A percentile compares a stretch with the other conserved stretches of the same genome.
phyloP scores from a whole-genome alignment of 1,140 invertebrate species.

The Procambarus clarkii region DNA sequence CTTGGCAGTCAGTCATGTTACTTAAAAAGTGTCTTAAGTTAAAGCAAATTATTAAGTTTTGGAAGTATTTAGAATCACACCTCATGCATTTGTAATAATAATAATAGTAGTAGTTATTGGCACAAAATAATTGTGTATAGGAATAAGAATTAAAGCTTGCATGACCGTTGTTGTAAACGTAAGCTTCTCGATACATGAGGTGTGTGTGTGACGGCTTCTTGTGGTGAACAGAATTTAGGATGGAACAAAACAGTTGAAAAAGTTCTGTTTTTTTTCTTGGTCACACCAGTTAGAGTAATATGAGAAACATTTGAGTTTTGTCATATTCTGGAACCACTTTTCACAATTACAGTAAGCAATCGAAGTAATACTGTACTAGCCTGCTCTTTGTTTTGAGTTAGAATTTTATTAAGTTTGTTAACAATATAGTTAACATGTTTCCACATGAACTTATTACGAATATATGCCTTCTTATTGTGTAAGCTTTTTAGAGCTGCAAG shows the following conservation, averaged over 20 bases:
- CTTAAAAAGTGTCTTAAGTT: neutral
- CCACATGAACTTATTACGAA: neutral
- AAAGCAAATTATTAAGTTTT: neutral
- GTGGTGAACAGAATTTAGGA: neutral
- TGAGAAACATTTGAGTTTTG: neutral
- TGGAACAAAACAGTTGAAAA: neutral
- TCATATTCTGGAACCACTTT: neutral
- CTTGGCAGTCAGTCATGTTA: neutral
- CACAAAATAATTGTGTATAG: neutral
- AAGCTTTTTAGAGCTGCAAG: neutral
- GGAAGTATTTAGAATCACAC: neutral
- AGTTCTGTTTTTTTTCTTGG: conserved; percentile 2
- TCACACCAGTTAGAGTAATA: neutral
- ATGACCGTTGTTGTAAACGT: neutral
- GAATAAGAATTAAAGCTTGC: neutral
- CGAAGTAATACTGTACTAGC: neutral
- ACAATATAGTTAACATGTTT: neutral
- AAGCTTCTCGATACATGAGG: neutral
- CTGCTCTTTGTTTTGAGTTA: neutral
- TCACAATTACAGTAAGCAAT: neutral
- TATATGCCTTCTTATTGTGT: neutral
- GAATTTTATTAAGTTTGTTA: neutral
- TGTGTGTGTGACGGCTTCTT: neutral
- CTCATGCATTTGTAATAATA: neutral
- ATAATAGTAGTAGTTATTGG: neutral